Base-by-base conservation (phyloP, 2,113 vertebrate species). In the Lagopus muta region DNA sequence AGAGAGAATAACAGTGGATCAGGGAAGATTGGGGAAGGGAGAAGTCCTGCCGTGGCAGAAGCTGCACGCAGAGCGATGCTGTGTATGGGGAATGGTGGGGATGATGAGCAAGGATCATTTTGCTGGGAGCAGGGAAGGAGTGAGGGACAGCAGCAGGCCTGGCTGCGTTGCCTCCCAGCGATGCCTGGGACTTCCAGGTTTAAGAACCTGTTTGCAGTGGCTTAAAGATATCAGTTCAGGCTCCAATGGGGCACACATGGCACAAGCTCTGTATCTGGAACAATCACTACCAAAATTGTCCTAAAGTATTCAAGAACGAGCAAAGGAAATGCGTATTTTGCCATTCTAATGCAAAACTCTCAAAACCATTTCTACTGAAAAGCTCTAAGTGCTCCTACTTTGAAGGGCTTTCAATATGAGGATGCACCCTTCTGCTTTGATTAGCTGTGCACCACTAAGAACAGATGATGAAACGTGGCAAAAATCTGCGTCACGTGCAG, bases 41-140 rank as follows among this genome's bases (percentile, higher is more conserved):
- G 54, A 85, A 66, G 12, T 20, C 57, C 55, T 42, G 8, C 50
- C 0, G 22, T 74, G 52, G 48, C 57, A 71, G n/a, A 66, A 89
- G 89, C 13, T 19, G 88, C 2, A 4, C 81, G 18, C 3, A 19
- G 55, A 71, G 57, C 82, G 50, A 22, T 24, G 70, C 72, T 50
- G 75, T 16, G 72, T 3, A 11, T 8, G 47, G 57, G 82, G 45
- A 50, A 62, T 66, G 85, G 74, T 0, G 15, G 84, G 8, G 42
- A 84, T n/a, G 8, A 36, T 0, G 43, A 79, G 84, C 84, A 45
- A 82, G 70, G 93, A 90, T 55, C 75, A 86, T 65, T 61, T 7
- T 67, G 85, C 72, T 92, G 16, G 52, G 90, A 92, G 87, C 96
- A 76, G 88, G 65, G 71, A 50, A 71, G 79, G 67, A 80, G n/a